Evolutionary conservation across 2,113 vertebrate species (phyloP), one percentile per base, ranked within the genome.

Genomic region (Corvus cornix): DNA sequence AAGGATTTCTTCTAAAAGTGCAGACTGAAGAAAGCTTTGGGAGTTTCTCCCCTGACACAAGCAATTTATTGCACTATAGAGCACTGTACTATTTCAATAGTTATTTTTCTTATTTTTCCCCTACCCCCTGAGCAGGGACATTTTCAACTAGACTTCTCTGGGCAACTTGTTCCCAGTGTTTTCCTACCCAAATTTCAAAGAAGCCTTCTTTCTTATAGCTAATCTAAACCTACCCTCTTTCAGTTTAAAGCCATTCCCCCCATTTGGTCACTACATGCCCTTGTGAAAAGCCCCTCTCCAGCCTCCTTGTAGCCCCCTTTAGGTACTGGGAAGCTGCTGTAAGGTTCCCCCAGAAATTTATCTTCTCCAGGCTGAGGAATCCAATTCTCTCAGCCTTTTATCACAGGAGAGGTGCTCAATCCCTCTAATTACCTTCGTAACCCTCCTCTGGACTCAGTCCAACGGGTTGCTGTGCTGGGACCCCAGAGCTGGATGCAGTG

Each of bases 51-150:
- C 59, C 37, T 87, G 63, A 79, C 67, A 73, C 7, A 84, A 70
- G n/a, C 53, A 59, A 69, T 95, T 96, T 86, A 89, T 85, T 64
- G 59, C 52, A 39, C 59, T 87, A 46, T 48, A 91, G 76, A 76
- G 31, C 84, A 62, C 49, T 63, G 39, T 78, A 90, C 55, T 84
- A 86, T 92, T 89, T 91, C 68, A 85, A 31, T n/a, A 87, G 56
- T 95, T 84, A 79, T 37, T 97, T 95, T 95, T 92, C 49, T 95
- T 94, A 67, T 90, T 41, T 41, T 1, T 75, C 13, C 19, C 28
- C 20, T 52, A 30, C 2, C 9, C 7, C 6, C 9, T n/a, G 9
- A 46, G 24, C 16, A 27, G 62, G 14, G n/a, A 18, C 14, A 31
- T 35, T 17, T 75, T 41, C 48, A 55, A 31, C 9, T 41, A 27